Conservation (phyloP, 2,888 invertebrate species). For the Machimus atricapillus region DNA sequence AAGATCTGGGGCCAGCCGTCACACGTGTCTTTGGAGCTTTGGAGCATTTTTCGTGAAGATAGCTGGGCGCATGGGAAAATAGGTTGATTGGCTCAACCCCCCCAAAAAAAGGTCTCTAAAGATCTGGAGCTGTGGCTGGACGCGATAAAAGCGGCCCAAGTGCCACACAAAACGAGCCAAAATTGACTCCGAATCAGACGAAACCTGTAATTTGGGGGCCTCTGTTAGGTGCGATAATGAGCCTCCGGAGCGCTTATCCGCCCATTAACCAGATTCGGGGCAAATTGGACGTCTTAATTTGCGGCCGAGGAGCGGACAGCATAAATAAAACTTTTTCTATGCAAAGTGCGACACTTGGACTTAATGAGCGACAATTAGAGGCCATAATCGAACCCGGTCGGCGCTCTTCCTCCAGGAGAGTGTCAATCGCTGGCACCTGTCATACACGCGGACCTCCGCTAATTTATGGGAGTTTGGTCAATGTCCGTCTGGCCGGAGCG, state of each 20-base stretch:
- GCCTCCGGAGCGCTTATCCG: not conserved
- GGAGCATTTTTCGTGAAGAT: not conserved
- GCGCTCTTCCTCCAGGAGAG: not conserved
- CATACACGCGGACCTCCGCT: not conserved
- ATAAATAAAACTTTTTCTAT: conserved; percentile 14
- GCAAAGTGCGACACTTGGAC: conserved; percentile 22
- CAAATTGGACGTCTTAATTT: conserved; percentile 1
- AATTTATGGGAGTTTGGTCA: conserved; percentile 12
- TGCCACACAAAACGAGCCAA: not conserved
- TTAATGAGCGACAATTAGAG: conserved; percentile 26
- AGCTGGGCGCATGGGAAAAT: not conserved
- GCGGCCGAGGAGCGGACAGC: not conserved
- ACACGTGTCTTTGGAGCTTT: not conserved
- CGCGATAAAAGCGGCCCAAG: not conserved
- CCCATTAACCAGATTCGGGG: not conserved
- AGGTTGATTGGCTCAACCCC: not conserved
- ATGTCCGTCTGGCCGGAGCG: not conserved
- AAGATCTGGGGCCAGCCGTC: not conserved
- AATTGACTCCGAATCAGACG: not conserved
- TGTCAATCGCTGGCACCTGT: not conserved
- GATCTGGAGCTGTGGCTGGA: not conserved
- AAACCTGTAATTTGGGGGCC: not conserved
- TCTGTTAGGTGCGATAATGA: not conserved
- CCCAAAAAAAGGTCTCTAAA: not conserved
- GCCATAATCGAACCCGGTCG: not conserved